A percentile compares a stretch with the other conserved stretches of the same genome.
phyloP scores from a whole-genome alignment of 1,140 invertebrate genomes.

The Lethocerus indicus region DNA sequence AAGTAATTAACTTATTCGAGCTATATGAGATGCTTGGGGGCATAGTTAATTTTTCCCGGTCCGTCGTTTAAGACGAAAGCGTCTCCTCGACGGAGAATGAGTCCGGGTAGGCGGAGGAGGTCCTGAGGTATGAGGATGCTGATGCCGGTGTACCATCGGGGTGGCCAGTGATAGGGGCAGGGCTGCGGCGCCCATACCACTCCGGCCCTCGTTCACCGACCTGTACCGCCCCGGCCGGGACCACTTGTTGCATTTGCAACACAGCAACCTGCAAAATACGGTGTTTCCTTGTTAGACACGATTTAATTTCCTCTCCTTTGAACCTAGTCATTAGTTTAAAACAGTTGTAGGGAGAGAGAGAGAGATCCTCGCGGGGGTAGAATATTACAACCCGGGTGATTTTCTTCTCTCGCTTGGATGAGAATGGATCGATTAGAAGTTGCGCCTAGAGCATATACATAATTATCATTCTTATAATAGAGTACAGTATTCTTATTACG shows the following conservation, averaged over 20 bases:
- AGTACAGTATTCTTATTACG: too few species aligned
- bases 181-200: slow-evolving; percentile 21
- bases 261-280: slow-evolving; percentile 48
- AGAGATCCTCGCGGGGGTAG: not conserved
- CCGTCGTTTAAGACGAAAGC: too few species aligned
- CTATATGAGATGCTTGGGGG: too few species aligned
- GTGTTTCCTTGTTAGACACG: not conserved
- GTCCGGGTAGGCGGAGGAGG: slow-evolving; percentile 20
- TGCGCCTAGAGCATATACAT: too few species aligned
- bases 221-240: slow-evolving; percentile 37
- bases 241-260: slow-evolving; percentile 32
- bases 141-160: slow-evolving; percentile 33
- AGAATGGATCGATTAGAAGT: not conserved
- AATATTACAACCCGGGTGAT: not conserved
- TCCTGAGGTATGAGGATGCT: slow-evolving; percentile 22
- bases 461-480: too few species aligned
- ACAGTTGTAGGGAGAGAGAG: not conserved
- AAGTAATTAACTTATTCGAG: too few species aligned
- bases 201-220: slow-evolving; percentile 38
- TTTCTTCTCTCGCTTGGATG: not conserved
- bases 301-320: not conserved
- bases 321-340: not conserved
- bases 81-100: slow-evolving; percentile 12
- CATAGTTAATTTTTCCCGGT: too few species aligned
- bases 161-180: slow-evolving; percentile 40